phyloP scores from a whole-genome alignment of 2,888 invertebrate genomes.

The Oegoconia quadripuncta region DNA sequence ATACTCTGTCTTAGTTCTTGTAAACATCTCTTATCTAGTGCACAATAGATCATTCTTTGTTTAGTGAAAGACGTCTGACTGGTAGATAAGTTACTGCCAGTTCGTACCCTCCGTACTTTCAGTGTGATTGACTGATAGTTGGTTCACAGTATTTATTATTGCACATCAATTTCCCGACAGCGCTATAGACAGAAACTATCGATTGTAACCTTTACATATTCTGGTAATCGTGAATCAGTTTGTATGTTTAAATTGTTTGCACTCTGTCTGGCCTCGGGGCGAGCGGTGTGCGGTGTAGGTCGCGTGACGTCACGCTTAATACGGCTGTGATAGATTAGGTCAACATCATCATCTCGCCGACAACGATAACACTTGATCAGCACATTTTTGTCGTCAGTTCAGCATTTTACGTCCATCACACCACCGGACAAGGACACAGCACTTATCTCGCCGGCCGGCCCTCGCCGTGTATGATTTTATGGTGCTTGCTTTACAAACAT shows the following conservation, averaged over 20 bases:
- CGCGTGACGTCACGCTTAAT: conserved; percentile 42
- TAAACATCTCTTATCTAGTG: conserved; percentile 34
- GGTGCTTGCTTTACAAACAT: conserved; percentile 46
- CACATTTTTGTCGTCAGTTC: conserved; percentile 24
- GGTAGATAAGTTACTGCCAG: conserved; percentile 11
- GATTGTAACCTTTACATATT: conserved; percentile 1
- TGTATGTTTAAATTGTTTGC: conserved; percentile 22
- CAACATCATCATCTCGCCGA: conserved; percentile 36
- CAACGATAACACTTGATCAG: conserved; percentile 22
- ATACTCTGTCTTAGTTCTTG: conserved; percentile 7
- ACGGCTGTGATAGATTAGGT: conserved; percentile 41
- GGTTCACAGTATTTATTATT: not conserved
- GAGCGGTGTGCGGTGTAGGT: conserved; percentile 26
- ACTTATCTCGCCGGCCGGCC: conserved; percentile 41
- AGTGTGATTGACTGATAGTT: conserved; percentile 5
- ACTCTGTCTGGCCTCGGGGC: conserved; percentile 44
- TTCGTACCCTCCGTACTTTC: conserved; percentile 2
- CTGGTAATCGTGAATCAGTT: conserved; percentile 9
- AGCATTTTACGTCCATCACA: conserved; percentile 36
- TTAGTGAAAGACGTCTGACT: conserved; percentile 27
- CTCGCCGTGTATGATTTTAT: conserved; percentile 31
- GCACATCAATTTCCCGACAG: too few species aligned
- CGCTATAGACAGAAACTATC: too few species aligned
- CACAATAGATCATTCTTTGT: conserved; percentile 44
- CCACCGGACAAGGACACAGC: conserved; percentile 40